Conservation (phyloP, 2,888 invertebrate genomes). For the Apomyelois bistriatella region DNA sequence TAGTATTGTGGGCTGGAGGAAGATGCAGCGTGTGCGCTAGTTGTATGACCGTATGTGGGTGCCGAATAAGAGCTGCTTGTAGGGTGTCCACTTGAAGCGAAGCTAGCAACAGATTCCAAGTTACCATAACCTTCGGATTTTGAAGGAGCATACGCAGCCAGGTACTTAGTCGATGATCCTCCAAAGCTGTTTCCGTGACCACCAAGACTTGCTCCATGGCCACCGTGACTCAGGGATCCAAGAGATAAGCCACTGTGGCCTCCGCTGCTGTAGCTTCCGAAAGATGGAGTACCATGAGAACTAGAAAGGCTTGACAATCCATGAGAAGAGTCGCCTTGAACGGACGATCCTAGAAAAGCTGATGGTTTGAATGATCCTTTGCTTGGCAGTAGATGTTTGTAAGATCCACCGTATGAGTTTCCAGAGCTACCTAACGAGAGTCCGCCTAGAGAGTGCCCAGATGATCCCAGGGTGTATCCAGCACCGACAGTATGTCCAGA, state of each 20-base stretch:
- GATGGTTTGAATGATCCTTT: conserved; percentile 71
- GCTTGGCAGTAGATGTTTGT: conserved; percentile 48
- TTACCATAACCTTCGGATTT: conserved; percentile 52
- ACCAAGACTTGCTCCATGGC: conserved; percentile 28
- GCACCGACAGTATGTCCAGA: conserved; percentile 27
- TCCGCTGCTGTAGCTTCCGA: conserved; percentile 36
- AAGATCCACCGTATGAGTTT: conserved; percentile 42
- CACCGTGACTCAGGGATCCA: conserved; percentile 32
- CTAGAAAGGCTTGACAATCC: conserved; percentile 48
- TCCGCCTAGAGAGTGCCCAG: conserved; percentile 20
- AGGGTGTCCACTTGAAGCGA: conserved; percentile 55
- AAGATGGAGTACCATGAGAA: conserved; percentile 49
- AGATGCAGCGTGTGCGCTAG: conserved; percentile 51
- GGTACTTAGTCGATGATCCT: conserved; percentile 47
- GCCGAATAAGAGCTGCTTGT: conserved; percentile 57
- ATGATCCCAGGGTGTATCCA: conserved; percentile 19
- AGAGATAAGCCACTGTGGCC: conserved; percentile 36
- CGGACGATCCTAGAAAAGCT: conserved; percentile 62
- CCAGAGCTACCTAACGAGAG: conserved; percentile 12
- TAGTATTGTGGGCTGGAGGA: conserved; percentile 59
- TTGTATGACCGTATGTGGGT: conserved; percentile 42
- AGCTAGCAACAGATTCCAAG: conserved; percentile 50
- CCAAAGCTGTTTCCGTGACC: conserved; percentile 36
- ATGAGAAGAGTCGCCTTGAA: conserved; percentile 53
- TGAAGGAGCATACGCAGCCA: conserved; percentile 48